These are phyloP conservation scores for Agraylea sexmaculata DNA, from an alignment of 1,140 invertebrate species.

Conservation along the genomic window DNA sequence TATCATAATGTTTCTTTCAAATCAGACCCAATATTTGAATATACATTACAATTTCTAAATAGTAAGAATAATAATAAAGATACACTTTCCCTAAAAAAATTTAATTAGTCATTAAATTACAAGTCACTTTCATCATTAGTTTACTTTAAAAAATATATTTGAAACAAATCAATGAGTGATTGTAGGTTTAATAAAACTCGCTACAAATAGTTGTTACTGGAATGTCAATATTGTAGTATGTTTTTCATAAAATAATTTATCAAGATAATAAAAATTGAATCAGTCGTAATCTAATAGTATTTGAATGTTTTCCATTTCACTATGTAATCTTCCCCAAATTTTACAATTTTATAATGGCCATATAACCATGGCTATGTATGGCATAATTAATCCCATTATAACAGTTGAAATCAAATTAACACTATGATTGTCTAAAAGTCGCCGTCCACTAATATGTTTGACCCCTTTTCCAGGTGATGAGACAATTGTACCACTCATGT, in stretches of 20 bases:
- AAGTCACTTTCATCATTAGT: too few relatives aligned
- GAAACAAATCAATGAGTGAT: too few relatives aligned
- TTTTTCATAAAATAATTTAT: too few relatives aligned
- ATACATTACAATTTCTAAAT: background rate
- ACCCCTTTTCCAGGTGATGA: conserved; percentile 59
- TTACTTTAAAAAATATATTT: too few relatives aligned
- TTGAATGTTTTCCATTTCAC: too few relatives aligned
- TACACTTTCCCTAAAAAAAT: too few relatives aligned
- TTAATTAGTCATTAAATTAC: too few relatives aligned
- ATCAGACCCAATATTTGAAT: background rate
- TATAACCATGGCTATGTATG: conserved; percentile 53
- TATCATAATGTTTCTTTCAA: background rate
- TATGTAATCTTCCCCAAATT: conserved; percentile 11
- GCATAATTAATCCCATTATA: conserved; percentile 59
- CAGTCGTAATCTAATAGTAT: background rate
- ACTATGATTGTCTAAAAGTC: conserved; percentile 80
- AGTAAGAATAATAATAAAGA: too few relatives aligned
- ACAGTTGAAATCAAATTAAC: conserved; percentile 79
- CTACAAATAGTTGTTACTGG: too few relatives aligned
- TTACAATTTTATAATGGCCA: conserved; percentile 39
- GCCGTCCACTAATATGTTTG: conserved; percentile 62
- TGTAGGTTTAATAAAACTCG: too few relatives aligned
- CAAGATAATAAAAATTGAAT: too few relatives aligned
- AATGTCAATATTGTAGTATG: too few relatives aligned
- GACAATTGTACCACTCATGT: conserved; percentile 59